Conservation (phyloP, 2,797 vertebrate species). For the Streptopelia turtur region DNA sequence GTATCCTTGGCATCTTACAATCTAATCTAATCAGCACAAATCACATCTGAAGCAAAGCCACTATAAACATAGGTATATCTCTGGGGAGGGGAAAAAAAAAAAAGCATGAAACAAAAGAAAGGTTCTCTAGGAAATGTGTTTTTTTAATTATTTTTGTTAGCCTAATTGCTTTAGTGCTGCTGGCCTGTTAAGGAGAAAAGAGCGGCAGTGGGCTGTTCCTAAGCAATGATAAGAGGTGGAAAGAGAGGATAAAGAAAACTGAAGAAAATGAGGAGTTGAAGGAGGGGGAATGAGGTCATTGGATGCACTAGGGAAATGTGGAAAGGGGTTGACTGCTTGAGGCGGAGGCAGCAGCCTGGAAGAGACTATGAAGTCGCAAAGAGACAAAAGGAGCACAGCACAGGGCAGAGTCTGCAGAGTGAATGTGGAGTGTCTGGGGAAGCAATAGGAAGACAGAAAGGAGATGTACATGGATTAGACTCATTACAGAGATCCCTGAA, state of each 20-base stretch:
- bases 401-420: background rate
- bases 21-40: conserved; percentile 5
- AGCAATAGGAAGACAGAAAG: background rate
- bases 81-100: background rate
- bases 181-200: background rate
- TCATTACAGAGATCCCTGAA: background rate
- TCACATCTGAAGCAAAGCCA: background rate
- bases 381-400: conserved; percentile 11
- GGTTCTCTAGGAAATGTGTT: background rate
- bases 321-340: background rate
- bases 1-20: background rate
- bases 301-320: background rate
- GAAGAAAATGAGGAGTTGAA: conserved; percentile 12
- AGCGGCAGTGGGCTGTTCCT: background rate
- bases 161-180: background rate
- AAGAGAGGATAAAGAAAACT: background rate
- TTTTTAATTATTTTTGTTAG: background rate
- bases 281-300: background rate
- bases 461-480: background rate
- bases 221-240: background rate
- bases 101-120: background rate
- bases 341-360: background rate
- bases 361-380: background rate
- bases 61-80: background rate
- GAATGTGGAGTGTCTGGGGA: background rate